These are phyloP conservation scores for Furcifer pardalis DNA, from an alignment of 2,797 vertebrate genomes.

Conservation along the genomic window DNA sequence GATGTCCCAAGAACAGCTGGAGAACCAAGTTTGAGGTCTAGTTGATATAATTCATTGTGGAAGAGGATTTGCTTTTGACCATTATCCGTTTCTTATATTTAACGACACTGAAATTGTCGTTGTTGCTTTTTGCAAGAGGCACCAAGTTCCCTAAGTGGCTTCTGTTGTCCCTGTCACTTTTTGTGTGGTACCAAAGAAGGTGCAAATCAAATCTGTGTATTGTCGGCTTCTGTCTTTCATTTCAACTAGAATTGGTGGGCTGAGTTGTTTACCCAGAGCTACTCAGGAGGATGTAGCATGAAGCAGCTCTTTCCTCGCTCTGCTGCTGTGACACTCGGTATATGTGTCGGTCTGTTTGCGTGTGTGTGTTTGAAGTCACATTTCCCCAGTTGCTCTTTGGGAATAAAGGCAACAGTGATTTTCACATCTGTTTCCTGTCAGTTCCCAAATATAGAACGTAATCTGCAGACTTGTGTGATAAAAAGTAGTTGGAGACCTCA, in stretches of 20 bases:
- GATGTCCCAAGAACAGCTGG: too few relatives aligned
- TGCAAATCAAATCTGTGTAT: not conserved
- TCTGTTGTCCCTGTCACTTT: not conserved
- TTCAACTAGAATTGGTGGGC: not conserved
- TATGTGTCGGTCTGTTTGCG: too few relatives aligned
- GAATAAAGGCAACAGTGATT: not conserved
- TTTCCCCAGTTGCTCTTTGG: conserved; percentile 34
- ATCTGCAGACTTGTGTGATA: not conserved
- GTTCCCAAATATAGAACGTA: conserved; percentile 26
- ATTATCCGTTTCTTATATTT: not conserved
- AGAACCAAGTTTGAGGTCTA: not conserved
- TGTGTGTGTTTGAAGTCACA: conserved; percentile 1
- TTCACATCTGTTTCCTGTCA: conserved; percentile 54
- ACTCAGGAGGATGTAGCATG: conserved; percentile 47
- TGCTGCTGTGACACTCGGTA: conserved; percentile 41
- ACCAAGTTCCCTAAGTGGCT: not conserved
- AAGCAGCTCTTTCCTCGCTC: conserved; percentile 64
- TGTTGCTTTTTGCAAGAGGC: not conserved
- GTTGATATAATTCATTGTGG: not conserved
- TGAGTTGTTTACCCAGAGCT: conserved; percentile 14
- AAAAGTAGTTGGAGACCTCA: not conserved
- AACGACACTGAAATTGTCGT: not conserved
- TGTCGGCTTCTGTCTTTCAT: not conserved
- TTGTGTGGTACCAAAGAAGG: not conserved
- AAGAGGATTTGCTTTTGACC: not conserved